phyloP scores from a whole-genome alignment of 2,113 vertebrate genomes.

The Apeltes quadracus region DNA sequence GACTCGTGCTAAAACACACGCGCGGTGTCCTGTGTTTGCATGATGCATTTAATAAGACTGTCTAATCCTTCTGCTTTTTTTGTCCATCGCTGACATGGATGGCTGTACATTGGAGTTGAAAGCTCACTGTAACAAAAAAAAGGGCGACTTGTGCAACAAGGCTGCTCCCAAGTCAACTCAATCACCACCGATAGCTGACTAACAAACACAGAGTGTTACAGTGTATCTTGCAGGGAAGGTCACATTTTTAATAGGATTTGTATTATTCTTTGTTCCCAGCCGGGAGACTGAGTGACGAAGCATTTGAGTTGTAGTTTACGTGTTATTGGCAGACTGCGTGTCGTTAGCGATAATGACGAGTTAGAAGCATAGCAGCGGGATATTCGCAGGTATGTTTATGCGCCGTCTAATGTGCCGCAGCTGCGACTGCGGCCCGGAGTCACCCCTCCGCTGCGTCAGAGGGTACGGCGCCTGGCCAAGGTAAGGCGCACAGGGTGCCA shows the following conservation, averaged over 20 bases:
- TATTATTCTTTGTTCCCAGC: not conserved
- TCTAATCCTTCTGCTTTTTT: not conserved
- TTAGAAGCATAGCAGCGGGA: not conserved
- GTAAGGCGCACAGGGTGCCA: constrained; percentile 62
- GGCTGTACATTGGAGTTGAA: not conserved
- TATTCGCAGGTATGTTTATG: not conserved
- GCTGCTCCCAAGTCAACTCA: not conserved
- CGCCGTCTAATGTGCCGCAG: not conserved
- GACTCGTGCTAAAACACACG: not conserved
- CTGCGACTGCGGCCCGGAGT: constrained; percentile 42
- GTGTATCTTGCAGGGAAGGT: not conserved
- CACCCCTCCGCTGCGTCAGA: constrained; percentile 61
- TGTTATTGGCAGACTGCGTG: no score
- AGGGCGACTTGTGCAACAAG: not conserved
- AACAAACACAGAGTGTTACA: not conserved
- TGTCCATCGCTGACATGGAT: not conserved
- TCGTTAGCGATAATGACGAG: not conserved
- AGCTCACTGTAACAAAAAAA: not conserved
- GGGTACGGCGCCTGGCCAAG: constrained; percentile 46
- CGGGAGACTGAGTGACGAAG: not conserved
- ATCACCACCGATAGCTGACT: not conserved
- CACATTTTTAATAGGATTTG: not conserved
- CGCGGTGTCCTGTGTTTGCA: not conserved
- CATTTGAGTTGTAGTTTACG: not conserved
- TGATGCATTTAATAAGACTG: not conserved